Conservation (phyloP, 2,113 vertebrate species). For the Alethe castanea region DNA sequence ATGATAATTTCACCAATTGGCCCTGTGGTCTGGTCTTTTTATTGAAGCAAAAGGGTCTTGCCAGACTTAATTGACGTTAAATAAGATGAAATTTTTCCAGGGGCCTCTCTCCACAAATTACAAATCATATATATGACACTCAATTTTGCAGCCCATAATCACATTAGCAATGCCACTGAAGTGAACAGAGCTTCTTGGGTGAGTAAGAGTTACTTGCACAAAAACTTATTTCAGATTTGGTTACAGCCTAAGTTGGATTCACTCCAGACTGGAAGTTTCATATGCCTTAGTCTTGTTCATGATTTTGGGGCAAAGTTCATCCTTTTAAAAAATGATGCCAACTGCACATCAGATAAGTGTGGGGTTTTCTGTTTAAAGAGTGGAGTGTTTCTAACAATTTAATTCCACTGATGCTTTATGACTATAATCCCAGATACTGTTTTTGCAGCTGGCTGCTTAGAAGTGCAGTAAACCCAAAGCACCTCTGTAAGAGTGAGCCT, state of each 20-base stretch:
- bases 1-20: not conserved
- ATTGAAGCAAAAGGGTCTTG: not conserved
- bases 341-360: not conserved
- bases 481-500: not conserved
- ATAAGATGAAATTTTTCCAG: not conserved
- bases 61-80: conserved; percentile 2
- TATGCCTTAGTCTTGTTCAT: not conserved
- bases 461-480: not conserved
- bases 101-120: not conserved
- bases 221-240: not conserved
- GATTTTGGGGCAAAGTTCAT: conserved; percentile 17
- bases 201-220: not conserved
- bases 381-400: not conserved
- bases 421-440: not conserved
- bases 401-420: not conserved
- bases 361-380: not conserved
- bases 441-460: not conserved
- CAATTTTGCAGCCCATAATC: conserved; percentile 35
- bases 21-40: not conserved
- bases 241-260: not conserved
- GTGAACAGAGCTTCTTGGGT: not conserved
- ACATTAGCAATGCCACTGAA: conserved; percentile 17
- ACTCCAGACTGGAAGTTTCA: not conserved
- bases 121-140: not conserved
- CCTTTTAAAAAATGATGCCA: not conserved